Evolutionary conservation across 1,140 invertebrate genomes (phyloP), one percentile per base, ranked within the genome.

Genomic region (Panulirus ornatus): DNA sequence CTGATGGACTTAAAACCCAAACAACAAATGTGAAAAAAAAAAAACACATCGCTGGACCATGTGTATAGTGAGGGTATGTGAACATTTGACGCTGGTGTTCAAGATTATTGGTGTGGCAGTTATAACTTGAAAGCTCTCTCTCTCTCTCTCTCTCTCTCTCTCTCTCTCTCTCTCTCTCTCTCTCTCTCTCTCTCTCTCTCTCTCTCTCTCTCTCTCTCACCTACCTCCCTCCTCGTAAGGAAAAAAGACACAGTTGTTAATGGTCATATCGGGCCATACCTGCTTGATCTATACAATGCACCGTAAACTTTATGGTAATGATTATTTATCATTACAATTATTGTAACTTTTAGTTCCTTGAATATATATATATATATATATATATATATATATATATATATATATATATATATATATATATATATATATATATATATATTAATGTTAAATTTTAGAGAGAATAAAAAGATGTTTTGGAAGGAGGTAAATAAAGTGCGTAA

Each of bases 101-200:
- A n/a, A n/a, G n/a, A 58, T 58, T 58, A 14, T 63, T 63, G 27
- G 19, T 63, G 19, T 22, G 58, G 1, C 19, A 63, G 19, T 63
- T 63, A 63, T 63, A 16, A 22, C 27, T 63, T 16, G 19, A 63
- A 22, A 2, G 30, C 76, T 79, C 76, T 79, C 76, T 79, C 76
- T 79, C 76, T 51, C 42, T 79, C 54, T 63, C 79, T 83, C 79
- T 83, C 79, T 83, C 79, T 83, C 76, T 79, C 76, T 79, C 76
- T 79, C 76, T 79, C 76, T 42, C 38, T 79, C 9, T 79, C 76
- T 51, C 76, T 42, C 34, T 79, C 1, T 27, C 70, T 73, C 34
- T 73, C 34, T 27, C 34, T 73, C 70, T 73, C 70, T 73, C 34
- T 73, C 34, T 73, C 70, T 22, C 22, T 58, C 70, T 11, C 51